Percentiles rank a stretch among this genome's conserved stretches.
These are phyloP conservation scores for Cataglyphis hispanica DNA, from an alignment of 1,140 invertebrate genomes.

Conservation along the genomic window DNA sequence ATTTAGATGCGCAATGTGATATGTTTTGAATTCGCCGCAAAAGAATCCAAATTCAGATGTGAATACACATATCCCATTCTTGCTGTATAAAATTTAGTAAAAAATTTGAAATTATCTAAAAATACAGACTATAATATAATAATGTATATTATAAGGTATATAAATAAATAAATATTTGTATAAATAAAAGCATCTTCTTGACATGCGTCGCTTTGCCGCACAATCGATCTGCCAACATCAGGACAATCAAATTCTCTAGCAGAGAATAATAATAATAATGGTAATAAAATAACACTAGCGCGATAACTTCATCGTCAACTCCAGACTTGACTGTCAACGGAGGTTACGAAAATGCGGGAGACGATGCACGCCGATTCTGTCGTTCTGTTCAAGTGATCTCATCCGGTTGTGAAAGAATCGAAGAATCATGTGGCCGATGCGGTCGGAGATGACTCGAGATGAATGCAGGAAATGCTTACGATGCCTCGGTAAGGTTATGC, in stretches of 20 bases:
- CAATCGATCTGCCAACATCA: not conserved
- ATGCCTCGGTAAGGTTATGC: conserved; percentile 91
- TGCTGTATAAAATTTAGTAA: no score
- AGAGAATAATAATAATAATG: not conserved
- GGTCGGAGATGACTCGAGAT: conserved; percentile 92
- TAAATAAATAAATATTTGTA: no score
- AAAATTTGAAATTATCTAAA: no score
- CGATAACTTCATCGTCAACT: conserved; percentile 78
- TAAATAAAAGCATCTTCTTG: no score
- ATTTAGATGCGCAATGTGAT: no score
- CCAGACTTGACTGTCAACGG: conserved; percentile 80
- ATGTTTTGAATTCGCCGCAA: no score
- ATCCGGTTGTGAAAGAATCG: conserved; percentile 36
- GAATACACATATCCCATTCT: no score
- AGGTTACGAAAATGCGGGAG: conserved; percentile 74
- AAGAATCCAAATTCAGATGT: no score
- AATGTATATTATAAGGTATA: no score
- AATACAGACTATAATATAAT: no score
- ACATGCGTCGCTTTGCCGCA: no score
- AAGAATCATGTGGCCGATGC: conserved; percentile 90
- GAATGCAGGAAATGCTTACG: conserved; percentile 95
- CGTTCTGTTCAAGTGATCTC: conserved; percentile 37
- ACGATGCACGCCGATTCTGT: conserved; percentile 45
- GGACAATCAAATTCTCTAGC: not conserved
- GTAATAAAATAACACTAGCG: conserved; percentile 49